These are phyloP conservation scores for Ypsolopha sequella DNA, from an alignment of 2,888 invertebrate genomes.

Conservation along the genomic window DNA sequence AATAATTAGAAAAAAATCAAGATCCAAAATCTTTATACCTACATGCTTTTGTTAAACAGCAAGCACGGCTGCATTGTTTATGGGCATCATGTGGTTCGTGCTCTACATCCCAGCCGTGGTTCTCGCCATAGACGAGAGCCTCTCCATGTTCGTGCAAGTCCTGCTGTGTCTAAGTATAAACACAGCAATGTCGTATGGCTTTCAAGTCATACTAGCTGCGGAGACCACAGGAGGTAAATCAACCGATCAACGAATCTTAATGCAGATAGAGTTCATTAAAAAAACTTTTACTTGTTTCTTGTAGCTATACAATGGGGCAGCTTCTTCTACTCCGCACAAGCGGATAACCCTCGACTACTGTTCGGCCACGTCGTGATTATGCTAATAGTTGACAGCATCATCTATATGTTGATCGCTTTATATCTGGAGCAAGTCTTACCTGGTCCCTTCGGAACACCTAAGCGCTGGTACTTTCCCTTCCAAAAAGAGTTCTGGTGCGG, in stretches of 20 bases:
- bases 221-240: constrained; percentile 76
- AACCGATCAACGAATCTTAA: neutral
- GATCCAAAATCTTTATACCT: too few relatives aligned
- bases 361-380: constrained; percentile 77
- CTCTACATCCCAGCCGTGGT: constrained; percentile 80
- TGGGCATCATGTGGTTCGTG: constrained; percentile 82
- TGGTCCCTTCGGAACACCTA: constrained; percentile 87
- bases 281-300: constrained; percentile 4
- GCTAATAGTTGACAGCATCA: constrained; percentile 76
- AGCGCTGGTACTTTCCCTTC: constrained; percentile 87
- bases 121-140: constrained; percentile 62
- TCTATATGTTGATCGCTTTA: constrained; percentile 83
- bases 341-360: constrained; percentile 79
- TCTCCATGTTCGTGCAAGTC: constrained; percentile 47
- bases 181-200: constrained; percentile 84
- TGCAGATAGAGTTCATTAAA: neutral
- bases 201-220: constrained; percentile 78
- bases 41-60: constrained; percentile 50
- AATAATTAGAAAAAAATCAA: too few relatives aligned
- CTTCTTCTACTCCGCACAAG: constrained; percentile 73
- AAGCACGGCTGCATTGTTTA: constrained; percentile 82
- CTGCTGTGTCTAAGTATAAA: constrained; percentile 78
- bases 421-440: constrained; percentile 91
- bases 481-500: constrained; percentile 69
- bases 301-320: constrained; percentile 75